Base-by-base conservation (phyloP, 2,888 invertebrate species). In the Petrolisthes cinctipes region DNA sequence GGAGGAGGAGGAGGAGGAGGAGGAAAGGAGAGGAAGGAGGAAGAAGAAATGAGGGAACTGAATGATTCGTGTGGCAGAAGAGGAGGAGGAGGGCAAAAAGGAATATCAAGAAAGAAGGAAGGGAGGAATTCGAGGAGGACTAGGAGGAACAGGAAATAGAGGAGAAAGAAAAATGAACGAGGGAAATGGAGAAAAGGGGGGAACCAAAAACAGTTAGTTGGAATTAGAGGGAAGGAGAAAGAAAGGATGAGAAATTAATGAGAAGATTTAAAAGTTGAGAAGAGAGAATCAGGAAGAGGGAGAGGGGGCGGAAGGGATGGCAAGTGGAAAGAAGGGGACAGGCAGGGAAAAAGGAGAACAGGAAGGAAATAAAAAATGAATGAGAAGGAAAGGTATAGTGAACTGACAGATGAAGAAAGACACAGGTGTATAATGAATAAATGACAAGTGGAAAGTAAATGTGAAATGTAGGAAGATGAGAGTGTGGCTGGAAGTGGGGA, bases 1-100 rank as follows among this genome's bases (percentile, higher is more conserved):
- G 76, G 53, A 23, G 53, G 76, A 17, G 71, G 53, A 51, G 54
- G 37, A 14, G 76, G 37, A 54, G 17, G 57, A 20, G 80, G 51
- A 17, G 56, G 80, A 80, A 56, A 71, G 80, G 56, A 54, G 20
- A 73, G 71, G 56, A 51, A 73, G 51, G 57, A 57, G 5, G 73
- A 51, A 23, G 37, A 56, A 23, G 73, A 53, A 57, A n/a, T 56
- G n/a, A 11, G 11, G 85, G 54, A 23, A 80, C 53, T 20, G 80
- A 71, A 37, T 53, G 54, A 71, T 7, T 54, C 5, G 20, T 17
- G 61, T 20, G 37, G 20, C 0, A 81, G 17, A 20, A 37, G n/a
- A 5, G 20, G 37, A 61, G 61, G 61, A 57, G 61, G 61, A 61
- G 61, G 81, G 61, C 4, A 61, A 20, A 61, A 23, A 20, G 61